Conservation (phyloP, 2,113 vertebrate genomes). For the Mystacornis crossleyi region DNA sequence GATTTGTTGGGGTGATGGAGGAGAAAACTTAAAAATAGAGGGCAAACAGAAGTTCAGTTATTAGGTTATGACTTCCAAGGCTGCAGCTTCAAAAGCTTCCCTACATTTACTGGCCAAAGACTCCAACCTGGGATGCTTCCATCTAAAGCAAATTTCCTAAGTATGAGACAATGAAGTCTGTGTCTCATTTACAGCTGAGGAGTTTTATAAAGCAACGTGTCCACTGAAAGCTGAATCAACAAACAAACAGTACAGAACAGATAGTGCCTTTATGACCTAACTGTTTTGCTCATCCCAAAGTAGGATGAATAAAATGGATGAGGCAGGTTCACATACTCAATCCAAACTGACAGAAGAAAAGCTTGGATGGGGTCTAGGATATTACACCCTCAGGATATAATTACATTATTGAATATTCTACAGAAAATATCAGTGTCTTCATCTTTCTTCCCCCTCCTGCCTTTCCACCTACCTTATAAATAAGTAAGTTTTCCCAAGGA, state of each 20-base stretch:
- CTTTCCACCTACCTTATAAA: neutral
- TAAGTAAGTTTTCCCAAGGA: neutral
- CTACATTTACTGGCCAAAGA: neutral
- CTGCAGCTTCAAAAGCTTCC: neutral
- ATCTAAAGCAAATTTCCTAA: neutral
- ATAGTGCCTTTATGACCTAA: neutral
- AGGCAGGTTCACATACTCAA: neutral
- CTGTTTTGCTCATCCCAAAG: neutral
- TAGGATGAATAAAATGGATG: neutral
- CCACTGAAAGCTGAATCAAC: slow-evolving; percentile 7
- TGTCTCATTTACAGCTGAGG: slow-evolving; percentile 2
- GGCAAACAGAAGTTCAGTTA: slow-evolving; percentile 6
- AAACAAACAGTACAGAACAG: neutral
- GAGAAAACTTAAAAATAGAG: neutral
- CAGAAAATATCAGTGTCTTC: neutral
- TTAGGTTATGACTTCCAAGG: neutral
- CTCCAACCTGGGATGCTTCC: neutral
- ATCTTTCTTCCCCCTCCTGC: neutral
- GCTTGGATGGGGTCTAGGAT: neutral
- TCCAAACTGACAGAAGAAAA: neutral
- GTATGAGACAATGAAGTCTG: slow-evolving; percentile 2
- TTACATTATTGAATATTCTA: neutral
- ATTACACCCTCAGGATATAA: neutral
- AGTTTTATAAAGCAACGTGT: neutral
- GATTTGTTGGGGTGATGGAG: neutral